These are phyloP conservation scores for Valencia hispanica DNA, from an alignment of 2,797 vertebrate species.

Conservation along the genomic window DNA sequence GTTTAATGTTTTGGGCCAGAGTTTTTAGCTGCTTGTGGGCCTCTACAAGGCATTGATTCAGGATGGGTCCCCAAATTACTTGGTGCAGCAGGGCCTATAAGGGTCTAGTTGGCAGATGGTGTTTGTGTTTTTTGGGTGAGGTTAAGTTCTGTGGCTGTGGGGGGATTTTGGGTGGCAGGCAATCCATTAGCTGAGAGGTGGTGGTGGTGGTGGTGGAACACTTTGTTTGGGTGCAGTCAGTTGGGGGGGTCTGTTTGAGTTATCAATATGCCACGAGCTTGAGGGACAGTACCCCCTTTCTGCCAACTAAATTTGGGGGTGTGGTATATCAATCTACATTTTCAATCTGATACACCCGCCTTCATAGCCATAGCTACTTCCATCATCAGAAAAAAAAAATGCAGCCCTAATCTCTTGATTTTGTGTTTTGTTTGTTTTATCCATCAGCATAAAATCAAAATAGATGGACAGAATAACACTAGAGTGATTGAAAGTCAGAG, in stretches of 20 bases:
- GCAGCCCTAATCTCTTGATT: neutral
- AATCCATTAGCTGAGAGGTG: neutral
- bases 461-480: neutral
- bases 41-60: neutral
- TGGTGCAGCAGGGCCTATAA: neutral
- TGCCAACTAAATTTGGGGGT: neutral
- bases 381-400: slow-evolving; percentile 3
- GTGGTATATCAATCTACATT: neutral
- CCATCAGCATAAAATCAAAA: neutral
- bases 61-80: neutral
- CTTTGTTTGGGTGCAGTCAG: neutral
- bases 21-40: neutral
- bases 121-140: neutral
- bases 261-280: neutral
- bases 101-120: neutral
- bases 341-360: neutral
- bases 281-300: neutral
- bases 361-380: neutral
- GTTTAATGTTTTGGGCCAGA: neutral
- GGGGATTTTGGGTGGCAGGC: neutral
- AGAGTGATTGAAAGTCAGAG: slow-evolving; percentile 40
- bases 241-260: neutral
- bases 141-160: neutral
- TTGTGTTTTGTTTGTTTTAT: neutral
- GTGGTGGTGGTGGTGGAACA: neutral